Conservation (phyloP, 2,113 vertebrate genomes). For the Capra hircus region DNA sequence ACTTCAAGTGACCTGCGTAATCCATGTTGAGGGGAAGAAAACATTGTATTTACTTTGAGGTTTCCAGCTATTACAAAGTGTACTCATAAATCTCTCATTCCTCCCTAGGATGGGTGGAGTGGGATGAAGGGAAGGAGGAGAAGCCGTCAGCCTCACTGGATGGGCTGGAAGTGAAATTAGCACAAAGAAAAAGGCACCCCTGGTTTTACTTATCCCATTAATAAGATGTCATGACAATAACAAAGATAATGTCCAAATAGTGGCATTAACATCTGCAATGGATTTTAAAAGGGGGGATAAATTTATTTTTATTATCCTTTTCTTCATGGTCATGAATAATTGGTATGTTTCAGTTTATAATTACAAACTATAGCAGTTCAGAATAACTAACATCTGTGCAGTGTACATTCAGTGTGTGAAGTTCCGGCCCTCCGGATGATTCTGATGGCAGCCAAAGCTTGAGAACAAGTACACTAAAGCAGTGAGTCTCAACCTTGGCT, state of each 20-base stretch:
- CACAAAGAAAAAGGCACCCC: constrained; percentile 14
- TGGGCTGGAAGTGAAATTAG: background rate
- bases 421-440: background rate
- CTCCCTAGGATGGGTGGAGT: background rate
- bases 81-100: background rate
- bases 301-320: background rate
- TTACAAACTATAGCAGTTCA: background rate
- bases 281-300: background rate
- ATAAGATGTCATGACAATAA: background rate
- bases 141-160: background rate
- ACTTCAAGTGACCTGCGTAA: background rate
- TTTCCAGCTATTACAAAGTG: background rate
- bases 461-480: background rate
- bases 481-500: background rate
- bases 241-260: constrained; percentile 7
- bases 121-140: background rate
- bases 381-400: background rate
- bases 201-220: background rate
- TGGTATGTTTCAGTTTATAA: background rate
- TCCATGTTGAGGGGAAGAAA: background rate
- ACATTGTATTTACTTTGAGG: background rate
- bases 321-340: background rate
- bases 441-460: background rate
- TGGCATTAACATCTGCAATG: constrained; percentile 7
- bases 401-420: background rate